Percentiles rank a stretch among this genome's conserved stretches.
Conservation (phyloP, 2,113 vertebrate genomes). For the Carassius carassius region DNA sequence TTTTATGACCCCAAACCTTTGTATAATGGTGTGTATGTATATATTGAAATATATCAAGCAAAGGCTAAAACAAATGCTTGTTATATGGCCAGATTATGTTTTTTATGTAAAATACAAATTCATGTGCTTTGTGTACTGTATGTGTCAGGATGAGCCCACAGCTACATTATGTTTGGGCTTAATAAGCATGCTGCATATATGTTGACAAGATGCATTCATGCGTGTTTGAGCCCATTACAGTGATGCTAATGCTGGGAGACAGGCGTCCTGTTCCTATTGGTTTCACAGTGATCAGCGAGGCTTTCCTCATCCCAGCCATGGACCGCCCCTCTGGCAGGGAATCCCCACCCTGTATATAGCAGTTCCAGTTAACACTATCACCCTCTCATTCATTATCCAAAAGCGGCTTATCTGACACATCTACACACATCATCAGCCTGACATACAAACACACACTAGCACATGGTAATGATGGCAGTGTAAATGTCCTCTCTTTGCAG, state of each 20-base stretch:
- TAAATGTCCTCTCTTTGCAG: neutral
- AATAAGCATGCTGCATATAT: conserved; percentile 39
- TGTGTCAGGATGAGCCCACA: conserved; percentile 1
- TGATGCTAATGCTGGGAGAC: conserved; percentile 50
- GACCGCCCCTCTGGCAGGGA: conserved; percentile 40
- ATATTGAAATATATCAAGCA: neutral
- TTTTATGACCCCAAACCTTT: neutral
- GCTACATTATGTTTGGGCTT: neutral
- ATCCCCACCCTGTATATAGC: conserved; percentile 17
- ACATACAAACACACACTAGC: conserved; percentile 11
- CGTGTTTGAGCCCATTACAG: conserved; percentile 47
- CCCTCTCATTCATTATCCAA: conserved; percentile 54
- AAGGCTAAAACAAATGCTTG: neutral
- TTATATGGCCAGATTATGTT: neutral
- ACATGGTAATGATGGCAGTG: neutral
- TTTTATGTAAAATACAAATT: neutral
- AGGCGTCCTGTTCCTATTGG: conserved; percentile 13
- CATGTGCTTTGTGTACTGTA: neutral
- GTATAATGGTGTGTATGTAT: neutral
- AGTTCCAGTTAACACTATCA: conserved; percentile 22
- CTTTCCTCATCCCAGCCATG: conserved; percentile 7
- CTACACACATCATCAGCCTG: conserved; percentile 6
- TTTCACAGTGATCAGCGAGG: conserved; percentile 32
- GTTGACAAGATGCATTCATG: conserved; percentile 45
- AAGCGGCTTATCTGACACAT: conserved; percentile 54